These are phyloP conservation scores for Achlya flavicornis DNA, from an alignment of 2,888 invertebrate species.

Conservation along the genomic window DNA sequence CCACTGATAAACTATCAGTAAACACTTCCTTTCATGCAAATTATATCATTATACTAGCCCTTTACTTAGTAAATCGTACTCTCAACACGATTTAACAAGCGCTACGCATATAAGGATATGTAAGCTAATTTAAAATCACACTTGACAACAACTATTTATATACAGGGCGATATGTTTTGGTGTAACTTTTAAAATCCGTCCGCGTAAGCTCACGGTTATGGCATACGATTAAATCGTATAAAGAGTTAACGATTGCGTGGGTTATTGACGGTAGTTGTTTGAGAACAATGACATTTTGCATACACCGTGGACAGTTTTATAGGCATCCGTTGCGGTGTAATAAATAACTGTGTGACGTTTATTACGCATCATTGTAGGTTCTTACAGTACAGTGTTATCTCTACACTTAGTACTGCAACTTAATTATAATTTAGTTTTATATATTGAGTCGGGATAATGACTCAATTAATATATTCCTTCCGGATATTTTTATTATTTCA, in stretches of 20 bases:
- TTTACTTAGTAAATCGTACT: not conserved
- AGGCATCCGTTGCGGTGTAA: slow-evolving; percentile 52
- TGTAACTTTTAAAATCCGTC: not conserved
- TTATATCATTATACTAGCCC: not conserved
- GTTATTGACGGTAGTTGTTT: slow-evolving; percentile 23
- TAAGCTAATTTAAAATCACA: not conserved
- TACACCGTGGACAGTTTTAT: slow-evolving; percentile 50
- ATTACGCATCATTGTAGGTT: not conserved
- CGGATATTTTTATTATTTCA: too few species aligned
- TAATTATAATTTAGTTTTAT: too few species aligned
- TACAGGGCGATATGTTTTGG: not conserved
- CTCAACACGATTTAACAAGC: not conserved
- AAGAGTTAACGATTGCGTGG: slow-evolving; percentile 22
- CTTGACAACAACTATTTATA: not conserved
- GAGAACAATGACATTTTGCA: slow-evolving; percentile 60
- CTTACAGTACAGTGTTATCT: not conserved
- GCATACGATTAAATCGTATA: slow-evolving; percentile 1
- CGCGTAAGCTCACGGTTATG: not conserved
- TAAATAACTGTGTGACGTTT: slow-evolving; percentile 45
- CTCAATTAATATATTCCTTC: too few species aligned
- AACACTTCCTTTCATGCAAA: not conserved
- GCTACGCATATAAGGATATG: not conserved
- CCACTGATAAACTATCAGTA: slow-evolving; percentile 7
- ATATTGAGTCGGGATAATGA: too few species aligned
- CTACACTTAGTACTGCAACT: not conserved